Evolutionary conservation across 2,888 invertebrate species (phyloP).

Genomic region (Sphaerophoria taeniata): DNA sequence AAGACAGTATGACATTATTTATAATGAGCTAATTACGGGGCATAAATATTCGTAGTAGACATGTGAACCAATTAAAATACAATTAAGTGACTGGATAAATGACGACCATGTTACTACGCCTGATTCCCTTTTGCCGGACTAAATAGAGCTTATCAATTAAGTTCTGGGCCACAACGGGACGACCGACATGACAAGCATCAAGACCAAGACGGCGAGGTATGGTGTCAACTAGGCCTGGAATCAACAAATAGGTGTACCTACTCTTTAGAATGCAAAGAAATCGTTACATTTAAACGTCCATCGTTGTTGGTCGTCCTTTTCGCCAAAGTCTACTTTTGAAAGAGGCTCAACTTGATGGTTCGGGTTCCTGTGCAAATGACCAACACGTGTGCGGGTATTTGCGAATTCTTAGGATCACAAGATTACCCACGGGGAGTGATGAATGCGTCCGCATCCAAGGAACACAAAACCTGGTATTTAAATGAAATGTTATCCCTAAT

Average conservation of each 20-base stretch:
- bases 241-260: not conserved
- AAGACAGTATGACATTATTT: slow-evolving; percentile 76
- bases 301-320: not conserved
- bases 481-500: slow-evolving; percentile 71
- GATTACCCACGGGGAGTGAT: slow-evolving; percentile 44
- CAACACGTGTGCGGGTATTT: slow-evolving; percentile 48
- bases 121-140: slow-evolving; percentile 3
- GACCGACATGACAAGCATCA: not conserved
- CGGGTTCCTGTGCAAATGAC: slow-evolving; percentile 42
- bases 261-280: slow-evolving; percentile 30
- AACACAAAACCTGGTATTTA: slow-evolving; percentile 60
- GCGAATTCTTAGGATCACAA: not conserved
- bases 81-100: slow-evolving; percentile 74
- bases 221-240: slow-evolving; percentile 10
- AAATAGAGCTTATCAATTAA: slow-evolving; percentile 53
- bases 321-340: slow-evolving; percentile 15
- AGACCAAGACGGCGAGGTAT: not conserved
- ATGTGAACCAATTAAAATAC: slow-evolving; percentile 77
- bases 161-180: slow-evolving; percentile 3
- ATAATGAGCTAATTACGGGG: slow-evolving; percentile 77
- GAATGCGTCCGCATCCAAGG: slow-evolving; percentile 52
- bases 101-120: slow-evolving; percentile 28
- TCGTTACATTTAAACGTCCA: slow-evolving; percentile 27
- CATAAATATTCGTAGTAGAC: slow-evolving; percentile 76
- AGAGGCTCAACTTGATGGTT: slow-evolving; percentile 32